These are phyloP conservation scores for Pelmatolapia mariae DNA, from an alignment of 2,113 vertebrate species.

Conservation along the genomic window DNA sequence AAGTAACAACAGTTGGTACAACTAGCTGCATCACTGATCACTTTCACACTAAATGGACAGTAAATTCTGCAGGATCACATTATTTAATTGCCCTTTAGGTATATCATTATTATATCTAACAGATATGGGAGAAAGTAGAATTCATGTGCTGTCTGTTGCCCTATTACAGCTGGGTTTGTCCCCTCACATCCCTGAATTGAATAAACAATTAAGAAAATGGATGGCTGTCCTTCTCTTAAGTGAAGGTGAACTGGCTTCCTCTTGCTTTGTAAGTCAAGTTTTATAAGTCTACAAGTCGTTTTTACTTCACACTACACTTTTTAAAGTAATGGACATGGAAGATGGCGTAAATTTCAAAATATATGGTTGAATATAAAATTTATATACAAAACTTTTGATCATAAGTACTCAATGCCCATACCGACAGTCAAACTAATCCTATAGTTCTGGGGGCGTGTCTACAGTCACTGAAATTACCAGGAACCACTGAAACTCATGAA, in stretches of 20 bases:
- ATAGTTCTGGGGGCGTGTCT: neutral
- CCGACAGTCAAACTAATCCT: neutral
- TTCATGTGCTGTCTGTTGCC: neutral
- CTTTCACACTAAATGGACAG: neutral
- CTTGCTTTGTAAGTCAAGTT: neutral
- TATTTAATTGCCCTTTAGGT: neutral
- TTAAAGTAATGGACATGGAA: neutral
- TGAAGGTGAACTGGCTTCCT: neutral
- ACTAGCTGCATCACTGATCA: neutral
- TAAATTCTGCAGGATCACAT: neutral
- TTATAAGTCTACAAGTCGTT: neutral
- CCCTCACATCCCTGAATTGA: neutral
- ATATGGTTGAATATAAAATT: neutral
- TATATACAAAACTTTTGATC: neutral
- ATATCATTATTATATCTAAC: neutral
- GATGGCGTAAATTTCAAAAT: neutral
- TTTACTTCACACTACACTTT: neutral
- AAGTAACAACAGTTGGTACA: neutral
- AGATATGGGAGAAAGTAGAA: neutral
- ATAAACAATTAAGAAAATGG: neutral
- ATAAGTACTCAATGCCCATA: neutral
- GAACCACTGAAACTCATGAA: neutral
- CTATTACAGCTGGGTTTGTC: neutral
- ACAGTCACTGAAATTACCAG: neutral
- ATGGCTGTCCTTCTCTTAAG: neutral